Evolutionary conservation across 2,888 invertebrate genomes (phyloP), one percentile per base, ranked within the genome.

Genomic region (Cartodere bifasciata): DNA sequence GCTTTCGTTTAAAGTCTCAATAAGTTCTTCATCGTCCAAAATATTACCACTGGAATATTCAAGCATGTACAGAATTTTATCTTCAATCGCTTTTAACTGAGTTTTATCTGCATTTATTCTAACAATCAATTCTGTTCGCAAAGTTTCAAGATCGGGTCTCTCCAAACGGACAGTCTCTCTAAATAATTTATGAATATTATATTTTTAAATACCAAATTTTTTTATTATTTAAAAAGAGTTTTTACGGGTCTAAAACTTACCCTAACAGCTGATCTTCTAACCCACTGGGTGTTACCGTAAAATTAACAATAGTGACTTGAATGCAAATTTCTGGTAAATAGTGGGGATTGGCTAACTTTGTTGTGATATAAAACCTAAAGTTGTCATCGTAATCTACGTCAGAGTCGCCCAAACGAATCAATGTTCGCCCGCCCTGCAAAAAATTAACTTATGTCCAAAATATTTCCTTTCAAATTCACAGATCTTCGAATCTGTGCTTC

Each of bases 301-400:
- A 94, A 62, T 94, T 92, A 4, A 94, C 81, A 7, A 94, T 66
- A 0, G 88, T 87, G 2, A 91, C 91, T 65, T 88, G 86, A 36
- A 87, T 87, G 50, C 91, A 88, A 37, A 90, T 75, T 58, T 92
- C 91, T 0, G 92, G 92, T 38, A 91, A 60, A 58, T 90, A 92
- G 62, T 91, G 91, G 0, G 94, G 94, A 65, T 92, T 92, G 0
- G 87, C 72, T 32, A 91, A 63, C 59, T 91, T 91, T 1, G 91
- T 88, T 1, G 91, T 91, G 50, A 94, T 76, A 55, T 90, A 92
- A 26, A 94, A 70, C 25, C 75, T 72, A 57, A 94, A 94, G 50
- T 84, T 77, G 0, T 64, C 55, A 53, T 88, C 85, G 57, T 88
- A 92, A 47, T 92, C 91, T n/a, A 92, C 78, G 40, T 85, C 77